Base-by-base conservation (phyloP, 2,113 vertebrate species). In the Arizona elegans region DNA sequence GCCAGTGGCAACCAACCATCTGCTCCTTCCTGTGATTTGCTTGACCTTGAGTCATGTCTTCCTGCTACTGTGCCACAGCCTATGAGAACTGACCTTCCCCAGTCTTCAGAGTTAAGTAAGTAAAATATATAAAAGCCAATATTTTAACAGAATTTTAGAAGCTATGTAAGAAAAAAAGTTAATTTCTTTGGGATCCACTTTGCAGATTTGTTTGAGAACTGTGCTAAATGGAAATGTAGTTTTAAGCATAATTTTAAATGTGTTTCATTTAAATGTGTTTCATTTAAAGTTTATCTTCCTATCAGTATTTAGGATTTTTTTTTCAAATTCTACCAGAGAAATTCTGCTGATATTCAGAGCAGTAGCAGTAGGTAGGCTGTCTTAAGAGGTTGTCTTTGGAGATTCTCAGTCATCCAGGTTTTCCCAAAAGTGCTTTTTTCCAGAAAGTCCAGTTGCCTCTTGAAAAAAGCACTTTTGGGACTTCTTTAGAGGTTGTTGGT, bases 21-120 rank as follows among this genome's bases (percentile, higher is more conserved):
- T 90, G 98, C 98, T 92, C 98, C 98, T 8, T 97, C 98, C 10
- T 96, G 95, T 89, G 98, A 98, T 85, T 96, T 98, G 0, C 96
- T 98, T 5, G 96, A 97, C 94, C 92, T 97, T 10, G 96, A 94
- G 11, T 43, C 96, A 17, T 94, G 94, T 90, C 55, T 94, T 93
- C 90, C 85, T 8, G 87, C 91, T 88, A 47, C 96, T 19, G 11
- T 29, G 56, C 33, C 94, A 56, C 0, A 90, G 86, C 90, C 54
- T 86, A 89, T 87, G 70, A 96, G 90, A 10, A 29, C 58, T 92
- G 95, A 47, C 55, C 50, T 92, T 9, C 43, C 97, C 95, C 96
- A 96, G 65, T 92, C 97, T 93, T 95, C 97, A 92, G 94, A 95
- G 94, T 94, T 88, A 2, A 96, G 98, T 98, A 96, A 97, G 96